Percentiles rank a stretch among this genome's conserved stretches.
These are phyloP conservation scores for Rhea pennata DNA, from an alignment of 2,113 vertebrate species.

Conservation along the genomic window DNA sequence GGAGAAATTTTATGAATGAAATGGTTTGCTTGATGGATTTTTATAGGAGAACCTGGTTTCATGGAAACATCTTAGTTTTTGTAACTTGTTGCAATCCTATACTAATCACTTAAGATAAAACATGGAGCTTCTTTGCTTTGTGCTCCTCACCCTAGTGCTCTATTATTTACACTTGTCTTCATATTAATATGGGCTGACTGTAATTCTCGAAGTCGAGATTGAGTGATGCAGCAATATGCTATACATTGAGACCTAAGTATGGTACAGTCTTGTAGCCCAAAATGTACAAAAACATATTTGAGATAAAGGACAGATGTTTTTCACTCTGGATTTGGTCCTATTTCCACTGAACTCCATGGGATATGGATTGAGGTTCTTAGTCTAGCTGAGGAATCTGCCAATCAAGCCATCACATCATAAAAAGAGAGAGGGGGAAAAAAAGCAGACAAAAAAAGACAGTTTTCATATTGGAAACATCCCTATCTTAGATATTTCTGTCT, in stretches of 20 bases:
- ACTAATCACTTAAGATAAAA: neutral
- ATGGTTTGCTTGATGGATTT: neutral
- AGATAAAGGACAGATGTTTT: conserved; percentile 63
- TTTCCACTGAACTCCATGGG: conserved; percentile 51
- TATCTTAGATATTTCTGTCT: conserved; percentile 11
- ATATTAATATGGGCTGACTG: neutral
- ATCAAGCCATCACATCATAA: conserved; percentile 42
- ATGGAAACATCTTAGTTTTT: neutral
- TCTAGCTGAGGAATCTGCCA: conserved; percentile 59
- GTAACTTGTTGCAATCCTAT: neutral
- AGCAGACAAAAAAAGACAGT: neutral
- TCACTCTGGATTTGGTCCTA: conserved; percentile 16
- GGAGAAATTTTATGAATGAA: conserved; percentile 60
- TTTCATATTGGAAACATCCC: conserved; percentile 64
- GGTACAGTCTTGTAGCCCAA: neutral
- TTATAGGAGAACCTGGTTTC: neutral
- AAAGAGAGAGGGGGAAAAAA: neutral
- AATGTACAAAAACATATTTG: neutral
- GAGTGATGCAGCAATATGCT: neutral
- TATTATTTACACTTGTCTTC: neutral
- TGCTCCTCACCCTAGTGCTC: neutral
- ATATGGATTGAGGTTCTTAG: conserved; percentile 47
- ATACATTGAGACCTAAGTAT: neutral
- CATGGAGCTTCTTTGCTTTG: neutral
- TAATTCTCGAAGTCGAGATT: neutral